phyloP scores from a whole-genome alignment of 2,797 vertebrate genomes.

The Sebastes iracundus region DNA sequence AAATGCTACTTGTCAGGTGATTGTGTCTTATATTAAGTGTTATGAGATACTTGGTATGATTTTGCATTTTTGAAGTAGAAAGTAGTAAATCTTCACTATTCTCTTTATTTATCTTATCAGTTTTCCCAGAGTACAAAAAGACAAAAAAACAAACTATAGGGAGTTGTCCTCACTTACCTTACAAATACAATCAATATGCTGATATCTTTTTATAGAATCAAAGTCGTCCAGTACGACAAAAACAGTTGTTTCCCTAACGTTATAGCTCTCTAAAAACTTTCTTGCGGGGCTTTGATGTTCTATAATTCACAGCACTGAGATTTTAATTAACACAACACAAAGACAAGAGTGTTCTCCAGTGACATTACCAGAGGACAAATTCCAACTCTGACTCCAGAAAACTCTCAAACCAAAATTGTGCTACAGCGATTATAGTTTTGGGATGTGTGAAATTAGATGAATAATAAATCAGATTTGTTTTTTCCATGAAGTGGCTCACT shows the following conservation, averaged over 20 bases:
- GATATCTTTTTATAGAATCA: not conserved
- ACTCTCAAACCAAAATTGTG: constrained; percentile 25
- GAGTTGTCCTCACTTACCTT: not conserved
- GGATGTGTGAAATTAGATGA: constrained; percentile 46
- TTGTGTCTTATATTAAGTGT: too few relatives aligned
- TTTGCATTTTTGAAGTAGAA: not conserved
- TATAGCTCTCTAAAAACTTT: not conserved
- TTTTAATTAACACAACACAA: constrained; percentile 47
- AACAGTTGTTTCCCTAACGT: not conserved
- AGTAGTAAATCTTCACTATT: not conserved
- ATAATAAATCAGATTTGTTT: constrained; percentile 66
- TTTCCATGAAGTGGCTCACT: constrained; percentile 34
- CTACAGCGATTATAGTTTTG: constrained; percentile 32
- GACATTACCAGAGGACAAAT: constrained; percentile 56
- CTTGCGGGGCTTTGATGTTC: constrained; percentile 17
- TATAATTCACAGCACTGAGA: constrained; percentile 21
- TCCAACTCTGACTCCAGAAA: constrained; percentile 44
- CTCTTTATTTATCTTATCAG: not conserved
- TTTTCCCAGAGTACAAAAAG: not conserved
- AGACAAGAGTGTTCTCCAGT: constrained; percentile 32
- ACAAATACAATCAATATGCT: not conserved
- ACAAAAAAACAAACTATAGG: not conserved
- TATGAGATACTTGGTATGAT: too few relatives aligned
- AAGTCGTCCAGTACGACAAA: not conserved
- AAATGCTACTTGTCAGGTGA: too few relatives aligned